Evolutionary conservation across 2,888 invertebrate genomes (phyloP).

Genomic region (Andricus quercusramuli): DNA sequence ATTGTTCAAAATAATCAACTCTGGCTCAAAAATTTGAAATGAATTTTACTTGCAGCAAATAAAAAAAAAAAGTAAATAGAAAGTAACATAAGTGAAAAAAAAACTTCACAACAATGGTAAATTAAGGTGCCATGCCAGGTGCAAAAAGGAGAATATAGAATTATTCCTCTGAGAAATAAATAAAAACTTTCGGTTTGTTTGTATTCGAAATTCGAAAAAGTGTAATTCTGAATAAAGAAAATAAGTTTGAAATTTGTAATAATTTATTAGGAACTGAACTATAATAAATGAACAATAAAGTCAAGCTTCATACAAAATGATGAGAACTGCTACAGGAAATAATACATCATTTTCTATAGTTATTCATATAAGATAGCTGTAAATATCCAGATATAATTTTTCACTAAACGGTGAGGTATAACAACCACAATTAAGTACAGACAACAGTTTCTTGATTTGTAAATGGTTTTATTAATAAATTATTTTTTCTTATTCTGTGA

Average conservation of each 20-base stretch:
- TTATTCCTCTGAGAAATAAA: no score
- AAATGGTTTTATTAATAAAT: constrained; percentile 78
- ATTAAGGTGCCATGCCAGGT: no score
- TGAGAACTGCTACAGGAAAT: neutral
- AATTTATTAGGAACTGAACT: constrained; percentile 35
- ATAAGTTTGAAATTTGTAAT: constrained; percentile 7
- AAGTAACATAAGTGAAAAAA: no score
- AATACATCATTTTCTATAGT: constrained; percentile 16
- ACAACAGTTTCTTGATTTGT: constrained; percentile 69
- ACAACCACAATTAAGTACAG: constrained; percentile 54
- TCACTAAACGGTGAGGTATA: constrained; percentile 32
- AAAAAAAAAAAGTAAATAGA: no score
- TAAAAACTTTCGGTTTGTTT: no score
- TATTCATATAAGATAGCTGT: neutral
- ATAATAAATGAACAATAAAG: constrained; percentile 31
- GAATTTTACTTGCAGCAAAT: no score
- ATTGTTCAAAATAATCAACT: no score
- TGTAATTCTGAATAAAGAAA: neutral
- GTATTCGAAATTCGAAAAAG: neutral
- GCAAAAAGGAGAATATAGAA: no score
- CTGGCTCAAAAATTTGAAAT: no score
- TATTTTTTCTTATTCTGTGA: constrained; percentile 74
- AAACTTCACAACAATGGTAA: no score
- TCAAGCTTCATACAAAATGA: constrained; percentile 23
- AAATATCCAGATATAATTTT: constrained; percentile 17